Evolutionary conservation across 2,888 invertebrate genomes (phyloP).

Genomic region (Clivina fossor): DNA sequence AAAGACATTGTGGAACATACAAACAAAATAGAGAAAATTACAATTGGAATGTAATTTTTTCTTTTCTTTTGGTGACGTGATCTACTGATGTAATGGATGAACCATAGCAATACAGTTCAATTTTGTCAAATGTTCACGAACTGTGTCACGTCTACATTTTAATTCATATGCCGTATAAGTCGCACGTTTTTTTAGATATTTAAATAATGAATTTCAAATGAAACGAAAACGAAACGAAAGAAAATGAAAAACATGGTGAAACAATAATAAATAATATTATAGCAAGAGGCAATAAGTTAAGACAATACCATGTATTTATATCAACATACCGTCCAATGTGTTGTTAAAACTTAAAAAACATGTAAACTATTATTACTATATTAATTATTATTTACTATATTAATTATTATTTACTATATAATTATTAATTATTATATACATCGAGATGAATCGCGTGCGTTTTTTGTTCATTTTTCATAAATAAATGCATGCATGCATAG

Average conservation of each 20-base stretch:
- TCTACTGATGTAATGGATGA: too few species aligned
- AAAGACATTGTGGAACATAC: too few species aligned
- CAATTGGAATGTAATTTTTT: too few species aligned
- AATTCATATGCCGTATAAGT: too few species aligned
- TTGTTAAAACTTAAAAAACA: slow-evolving; percentile 28
- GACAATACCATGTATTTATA: slow-evolving; percentile 30
- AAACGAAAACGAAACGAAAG: too few species aligned
- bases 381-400: slow-evolving; percentile 14
- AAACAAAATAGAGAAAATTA: too few species aligned
- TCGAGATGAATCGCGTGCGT: slow-evolving; percentile 24
- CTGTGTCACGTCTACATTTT: too few species aligned
- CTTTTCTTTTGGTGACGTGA: too few species aligned
- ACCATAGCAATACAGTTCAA: too few species aligned
- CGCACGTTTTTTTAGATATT: too few species aligned
- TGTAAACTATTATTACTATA: slow-evolving; percentile 21
- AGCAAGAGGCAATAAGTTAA: slow-evolving; percentile 25
- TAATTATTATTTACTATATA: slow-evolving; percentile 15
- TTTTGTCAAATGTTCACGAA: slow-evolving; percentile 12
- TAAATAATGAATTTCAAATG: too few species aligned
- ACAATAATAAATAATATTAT: background rate
- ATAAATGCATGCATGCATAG: slow-evolving; percentile 23
- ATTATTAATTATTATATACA: slow-evolving; percentile 13
- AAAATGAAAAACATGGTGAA: slow-evolving; percentile 21
- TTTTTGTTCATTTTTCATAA: slow-evolving; percentile 23
- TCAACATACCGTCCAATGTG: slow-evolving; percentile 33